Conservation (phyloP, 2,113 vertebrate species). For the Phalacrocorax pelagicus region DNA sequence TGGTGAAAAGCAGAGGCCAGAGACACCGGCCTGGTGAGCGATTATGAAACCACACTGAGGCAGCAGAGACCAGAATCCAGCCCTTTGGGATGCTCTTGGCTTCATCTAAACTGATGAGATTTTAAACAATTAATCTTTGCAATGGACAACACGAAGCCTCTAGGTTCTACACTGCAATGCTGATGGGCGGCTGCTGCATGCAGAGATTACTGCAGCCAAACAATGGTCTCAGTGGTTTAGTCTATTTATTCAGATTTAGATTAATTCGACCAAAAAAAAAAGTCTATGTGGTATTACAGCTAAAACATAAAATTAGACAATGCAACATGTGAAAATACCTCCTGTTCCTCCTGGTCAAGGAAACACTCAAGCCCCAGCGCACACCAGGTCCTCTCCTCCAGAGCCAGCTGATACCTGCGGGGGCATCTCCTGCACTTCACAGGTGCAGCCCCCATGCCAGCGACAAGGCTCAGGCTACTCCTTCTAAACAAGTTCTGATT, state of each 20-base stretch:
- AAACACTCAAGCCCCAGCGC: neutral
- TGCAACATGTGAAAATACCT: neutral
- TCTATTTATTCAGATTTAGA: neutral
- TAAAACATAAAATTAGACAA: neutral
- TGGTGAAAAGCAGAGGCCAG: neutral
- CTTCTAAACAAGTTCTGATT: neutral
- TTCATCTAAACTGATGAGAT: neutral
- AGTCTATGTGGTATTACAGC: neutral
- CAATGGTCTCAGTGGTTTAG: neutral
- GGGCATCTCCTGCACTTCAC: neutral
- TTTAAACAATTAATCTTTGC: neutral
- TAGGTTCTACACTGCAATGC: neutral
- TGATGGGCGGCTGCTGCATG: neutral
- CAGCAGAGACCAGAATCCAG: neutral
- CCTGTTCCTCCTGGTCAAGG: neutral
- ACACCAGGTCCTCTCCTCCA: neutral
- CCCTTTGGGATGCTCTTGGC: neutral
- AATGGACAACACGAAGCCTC: neutral
- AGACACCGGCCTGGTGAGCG: accelerated
- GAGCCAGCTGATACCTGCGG: neutral
- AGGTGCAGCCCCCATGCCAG: neutral
- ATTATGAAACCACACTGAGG: neutral
- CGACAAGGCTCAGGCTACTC: neutral
- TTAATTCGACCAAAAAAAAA: neutral
- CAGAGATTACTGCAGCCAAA: neutral